These are phyloP conservation scores for Phaethornis superciliosus DNA, from an alignment of 2,113 vertebrate genomes.

Conservation along the genomic window DNA sequence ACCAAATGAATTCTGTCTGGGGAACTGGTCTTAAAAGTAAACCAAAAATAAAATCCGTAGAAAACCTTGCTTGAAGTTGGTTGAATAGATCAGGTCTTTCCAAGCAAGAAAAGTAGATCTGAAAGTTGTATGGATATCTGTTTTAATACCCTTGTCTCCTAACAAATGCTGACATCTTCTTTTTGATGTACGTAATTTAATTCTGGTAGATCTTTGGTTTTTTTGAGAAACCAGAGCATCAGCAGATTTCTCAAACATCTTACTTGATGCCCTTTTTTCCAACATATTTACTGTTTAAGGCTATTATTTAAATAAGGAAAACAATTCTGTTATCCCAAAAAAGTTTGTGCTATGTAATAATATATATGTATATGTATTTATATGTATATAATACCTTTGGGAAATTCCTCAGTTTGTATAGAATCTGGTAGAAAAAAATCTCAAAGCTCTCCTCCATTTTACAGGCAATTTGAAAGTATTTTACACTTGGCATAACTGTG, in stretches of 20 bases:
- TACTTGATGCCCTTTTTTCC: not conserved
- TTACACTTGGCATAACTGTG: conserved; percentile 38
- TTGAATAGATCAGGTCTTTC: not conserved
- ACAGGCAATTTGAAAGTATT: conserved; percentile 17
- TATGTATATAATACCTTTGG: not conserved
- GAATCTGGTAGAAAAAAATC: not conserved
- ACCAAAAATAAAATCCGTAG: not conserved
- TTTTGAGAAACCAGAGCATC: not conserved
- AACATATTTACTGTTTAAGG: not conserved
- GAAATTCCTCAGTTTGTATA: not conserved
- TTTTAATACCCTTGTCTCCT: not conserved
- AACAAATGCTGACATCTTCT: not conserved
- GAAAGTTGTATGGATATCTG: not conserved
- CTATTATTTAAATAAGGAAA: not conserved
- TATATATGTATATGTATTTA: too few species aligned
- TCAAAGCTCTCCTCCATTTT: not conserved
- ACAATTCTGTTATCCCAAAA: not conserved
- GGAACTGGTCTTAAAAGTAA: not conserved
- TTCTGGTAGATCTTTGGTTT: not conserved
- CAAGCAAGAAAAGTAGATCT: not conserved
- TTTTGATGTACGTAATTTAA: not conserved
- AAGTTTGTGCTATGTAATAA: not conserved
- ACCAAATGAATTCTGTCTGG: not conserved
- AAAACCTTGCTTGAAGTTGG: not conserved
- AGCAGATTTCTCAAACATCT: not conserved